Conservation (phyloP, 1,140 invertebrate genomes). For the Cydia amplana region DNA sequence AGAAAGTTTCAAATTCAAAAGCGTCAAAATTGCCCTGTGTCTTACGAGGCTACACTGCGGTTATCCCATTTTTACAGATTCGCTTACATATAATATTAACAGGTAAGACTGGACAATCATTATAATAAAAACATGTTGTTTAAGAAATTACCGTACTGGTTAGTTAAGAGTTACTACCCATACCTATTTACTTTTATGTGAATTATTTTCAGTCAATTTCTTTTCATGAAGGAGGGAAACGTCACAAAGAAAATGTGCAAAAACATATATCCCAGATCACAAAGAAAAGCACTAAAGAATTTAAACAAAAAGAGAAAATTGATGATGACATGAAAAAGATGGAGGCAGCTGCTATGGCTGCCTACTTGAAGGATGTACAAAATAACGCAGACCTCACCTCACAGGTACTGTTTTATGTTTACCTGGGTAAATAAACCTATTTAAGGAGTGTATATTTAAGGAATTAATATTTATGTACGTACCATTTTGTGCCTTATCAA, state of each 20-base stretch:
- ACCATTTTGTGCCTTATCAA: no score
- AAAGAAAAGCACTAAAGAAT: slow-evolving; percentile 89
- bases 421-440: not conserved
- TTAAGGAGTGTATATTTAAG: no score
- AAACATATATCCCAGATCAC: slow-evolving; percentile 92
- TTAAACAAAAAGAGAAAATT: slow-evolving; percentile 87
- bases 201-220: slow-evolving; percentile 88
- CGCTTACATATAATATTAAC: not conserved
- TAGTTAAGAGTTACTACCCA: not conserved
- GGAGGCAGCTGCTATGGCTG: slow-evolving; percentile 92
- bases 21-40: no score
- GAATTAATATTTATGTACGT: no score
- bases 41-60: no score
- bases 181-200: not conserved
- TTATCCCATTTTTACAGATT: not conserved
- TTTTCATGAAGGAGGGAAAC: slow-evolving; percentile 96
- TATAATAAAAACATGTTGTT: not conserved
- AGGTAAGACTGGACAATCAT: not conserved
- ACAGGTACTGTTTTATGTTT: slow-evolving; percentile 57
- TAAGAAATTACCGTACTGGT: not conserved
- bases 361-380: slow-evolving; percentile 89
- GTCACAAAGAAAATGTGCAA: slow-evolving; percentile 96
- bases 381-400: slow-evolving; percentile 87
- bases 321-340: slow-evolving; percentile 92
- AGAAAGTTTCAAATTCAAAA: no score